phyloP scores from a whole-genome alignment of 2,797 vertebrate genomes.

The Xenentodon cancila region DNA sequence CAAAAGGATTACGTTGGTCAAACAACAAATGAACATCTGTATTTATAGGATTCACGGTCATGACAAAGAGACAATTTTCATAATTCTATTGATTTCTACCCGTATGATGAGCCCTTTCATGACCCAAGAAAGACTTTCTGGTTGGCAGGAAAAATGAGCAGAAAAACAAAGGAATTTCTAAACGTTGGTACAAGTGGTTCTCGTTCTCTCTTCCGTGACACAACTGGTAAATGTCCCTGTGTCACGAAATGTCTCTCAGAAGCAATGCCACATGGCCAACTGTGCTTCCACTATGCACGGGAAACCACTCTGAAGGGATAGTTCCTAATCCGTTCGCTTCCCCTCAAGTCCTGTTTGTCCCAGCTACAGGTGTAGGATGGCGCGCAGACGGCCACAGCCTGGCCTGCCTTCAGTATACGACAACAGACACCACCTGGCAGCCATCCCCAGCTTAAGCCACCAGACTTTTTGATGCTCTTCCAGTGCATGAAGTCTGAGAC shows the following conservation, averaged over 20 bases:
- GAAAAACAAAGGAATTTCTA: conserved; percentile 9
- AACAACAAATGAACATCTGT: not conserved
- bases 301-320: conserved; percentile 39
- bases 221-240: conserved; percentile 37
- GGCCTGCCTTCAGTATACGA: conserved; percentile 29
- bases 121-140: too few relatives aligned
- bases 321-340: conserved; percentile 38
- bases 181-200: conserved; percentile 26
- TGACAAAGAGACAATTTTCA: too few relatives aligned
- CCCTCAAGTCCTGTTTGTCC: conserved; percentile 49
- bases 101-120: too few relatives aligned
- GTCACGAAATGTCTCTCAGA: conserved; percentile 65
- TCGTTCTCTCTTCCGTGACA: conserved; percentile 35
- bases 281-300: conserved; percentile 36
- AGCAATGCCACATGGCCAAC: conserved; percentile 44
- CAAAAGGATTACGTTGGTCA: conserved; percentile 10
- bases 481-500: conserved; percentile 55
- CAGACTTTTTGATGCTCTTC: conserved; percentile 58
- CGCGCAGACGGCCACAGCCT: conserved; percentile 47
- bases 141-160: too few relatives aligned
- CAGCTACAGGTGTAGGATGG: conserved; percentile 54
- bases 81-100: too few relatives aligned
- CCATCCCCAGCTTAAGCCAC: conserved; percentile 57
- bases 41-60: not conserved
- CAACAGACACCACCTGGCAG: conserved; percentile 72